Percentiles rank a stretch among this genome's conserved stretches.
Evolutionary conservation across 2,797 vertebrate species (phyloP).

Genomic region (Pangasius djambal): DNA sequence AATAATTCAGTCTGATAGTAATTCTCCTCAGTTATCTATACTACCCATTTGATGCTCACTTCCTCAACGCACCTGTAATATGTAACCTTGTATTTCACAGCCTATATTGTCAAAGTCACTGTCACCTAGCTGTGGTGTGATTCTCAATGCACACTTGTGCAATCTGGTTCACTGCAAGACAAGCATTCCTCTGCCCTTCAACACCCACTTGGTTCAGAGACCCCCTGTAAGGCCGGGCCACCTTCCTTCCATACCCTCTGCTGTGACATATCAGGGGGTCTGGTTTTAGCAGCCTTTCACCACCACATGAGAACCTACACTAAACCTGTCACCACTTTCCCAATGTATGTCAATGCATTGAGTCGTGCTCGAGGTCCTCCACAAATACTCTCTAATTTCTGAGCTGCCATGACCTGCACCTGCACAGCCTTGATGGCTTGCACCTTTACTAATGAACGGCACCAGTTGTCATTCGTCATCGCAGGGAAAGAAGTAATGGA

Average conservation of each 20-base stretch:
- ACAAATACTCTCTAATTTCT: slow-evolving; percentile 42
- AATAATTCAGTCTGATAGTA: background rate
- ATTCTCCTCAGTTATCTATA: background rate
- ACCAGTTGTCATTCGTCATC: background rate
- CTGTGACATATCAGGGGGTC: slow-evolving; percentile 69
- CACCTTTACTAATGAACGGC: background rate
- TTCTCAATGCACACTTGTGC: background rate
- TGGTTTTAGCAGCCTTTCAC: slow-evolving; percentile 60
- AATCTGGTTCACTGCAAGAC: slow-evolving; percentile 20
- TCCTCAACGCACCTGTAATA: background rate
- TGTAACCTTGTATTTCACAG: background rate
- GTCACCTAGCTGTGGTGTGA: background rate
- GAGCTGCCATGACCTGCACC: slow-evolving; percentile 19
- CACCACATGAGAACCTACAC: slow-evolving; percentile 69
- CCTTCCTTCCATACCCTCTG: slow-evolving; percentile 43
- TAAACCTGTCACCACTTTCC: slow-evolving; percentile 78
- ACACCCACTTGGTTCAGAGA: slow-evolving; percentile 66
- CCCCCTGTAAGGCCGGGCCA: slow-evolving; percentile 43
- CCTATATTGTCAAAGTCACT: background rate
- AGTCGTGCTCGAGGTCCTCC: slow-evolving; percentile 52
- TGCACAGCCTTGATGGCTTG: background rate
- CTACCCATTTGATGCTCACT: background rate
- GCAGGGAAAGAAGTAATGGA: background rate
- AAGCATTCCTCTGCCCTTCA: slow-evolving; percentile 69
- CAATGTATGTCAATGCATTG: slow-evolving; percentile 40